Evolutionary conservation across 2,113 vertebrate genomes (phyloP).

Genomic region (Colius striatus): DNA sequence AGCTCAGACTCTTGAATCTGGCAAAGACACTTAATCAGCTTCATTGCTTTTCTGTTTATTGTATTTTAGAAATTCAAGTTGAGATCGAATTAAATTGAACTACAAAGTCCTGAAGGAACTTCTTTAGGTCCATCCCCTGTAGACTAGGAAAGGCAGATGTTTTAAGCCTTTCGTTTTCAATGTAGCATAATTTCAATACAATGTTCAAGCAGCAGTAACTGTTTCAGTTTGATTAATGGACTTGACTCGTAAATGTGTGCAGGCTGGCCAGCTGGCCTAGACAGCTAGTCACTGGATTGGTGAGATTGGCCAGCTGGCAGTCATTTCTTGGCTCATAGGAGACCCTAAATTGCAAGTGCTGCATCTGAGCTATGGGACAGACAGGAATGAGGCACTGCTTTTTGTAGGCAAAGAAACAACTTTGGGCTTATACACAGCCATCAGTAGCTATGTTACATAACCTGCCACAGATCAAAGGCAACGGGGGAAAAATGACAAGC

Average conservation of each 20-base stretch:
- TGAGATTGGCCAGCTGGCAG: not conserved
- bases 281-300: not conserved
- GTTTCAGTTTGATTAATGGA: not conserved
- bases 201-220: not conserved
- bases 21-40: not conserved
- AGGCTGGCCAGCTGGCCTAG: not conserved
- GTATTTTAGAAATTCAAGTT: not conserved
- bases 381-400: not conserved
- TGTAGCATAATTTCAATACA: not conserved
- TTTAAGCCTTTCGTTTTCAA: not conserved
- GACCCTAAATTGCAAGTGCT: not conserved
- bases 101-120: not conserved
- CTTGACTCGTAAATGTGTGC: not conserved
- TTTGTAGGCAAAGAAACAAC: not conserved
- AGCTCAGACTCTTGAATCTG: not conserved
- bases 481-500: not conserved
- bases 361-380: not conserved
- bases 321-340: not conserved
- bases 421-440: not conserved
- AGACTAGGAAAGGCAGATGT: not conserved
- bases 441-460: not conserved
- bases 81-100: not conserved
- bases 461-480: accelerated
- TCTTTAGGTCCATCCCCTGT: not conserved
- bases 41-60: not conserved